Evolutionary conservation across 2,113 vertebrate species (phyloP).

Genomic region (Anolis sagrei): DNA sequence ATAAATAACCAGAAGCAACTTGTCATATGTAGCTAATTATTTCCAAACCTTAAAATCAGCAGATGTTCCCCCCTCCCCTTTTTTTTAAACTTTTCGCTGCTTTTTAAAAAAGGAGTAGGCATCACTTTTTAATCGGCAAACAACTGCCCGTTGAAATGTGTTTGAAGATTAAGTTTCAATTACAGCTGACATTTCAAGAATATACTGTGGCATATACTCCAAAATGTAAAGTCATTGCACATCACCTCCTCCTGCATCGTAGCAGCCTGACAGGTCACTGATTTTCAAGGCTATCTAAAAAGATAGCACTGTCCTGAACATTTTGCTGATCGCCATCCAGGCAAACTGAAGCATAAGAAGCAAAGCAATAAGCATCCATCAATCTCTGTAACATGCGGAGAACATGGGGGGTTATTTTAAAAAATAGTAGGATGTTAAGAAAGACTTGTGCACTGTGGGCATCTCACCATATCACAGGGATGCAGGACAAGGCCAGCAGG

Average conservation of each 20-base stretch:
- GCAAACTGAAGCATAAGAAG: not conserved
- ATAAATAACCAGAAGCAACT: not conserved
- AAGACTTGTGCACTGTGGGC: not conserved
- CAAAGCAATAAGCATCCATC: not conserved
- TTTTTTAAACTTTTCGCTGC: slow-evolving; percentile 53
- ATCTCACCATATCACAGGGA: not conserved
- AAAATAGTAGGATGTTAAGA: not conserved
- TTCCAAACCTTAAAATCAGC: slow-evolving; percentile 17
- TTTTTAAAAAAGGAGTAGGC: slow-evolving; percentile 56
- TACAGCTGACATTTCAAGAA: slow-evolving; percentile 69
- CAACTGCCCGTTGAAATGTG: slow-evolving; percentile 54
- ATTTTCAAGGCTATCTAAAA: slow-evolving; percentile 36
- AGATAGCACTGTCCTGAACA: slow-evolving; percentile 14
- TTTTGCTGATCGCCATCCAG: not conserved
- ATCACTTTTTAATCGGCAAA: slow-evolving; percentile 53
- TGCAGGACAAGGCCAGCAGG: no score
- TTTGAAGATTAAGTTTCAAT: slow-evolving; percentile 69
- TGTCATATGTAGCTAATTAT: not conserved
- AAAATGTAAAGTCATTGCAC: slow-evolving; percentile 26
- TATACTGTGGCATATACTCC: not conserved
- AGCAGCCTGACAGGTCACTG: slow-evolving; percentile 34
- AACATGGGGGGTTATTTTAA: not conserved
- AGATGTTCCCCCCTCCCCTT: slow-evolving; percentile 17
- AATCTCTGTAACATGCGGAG: not conserved
- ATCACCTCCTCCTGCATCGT: slow-evolving; percentile 34